Percentiles rank a stretch among this genome's conserved stretches.
These are phyloP conservation scores for Galeopterus variegatus DNA, from an alignment of 2,113 vertebrate species.

Conservation along the genomic window DNA sequence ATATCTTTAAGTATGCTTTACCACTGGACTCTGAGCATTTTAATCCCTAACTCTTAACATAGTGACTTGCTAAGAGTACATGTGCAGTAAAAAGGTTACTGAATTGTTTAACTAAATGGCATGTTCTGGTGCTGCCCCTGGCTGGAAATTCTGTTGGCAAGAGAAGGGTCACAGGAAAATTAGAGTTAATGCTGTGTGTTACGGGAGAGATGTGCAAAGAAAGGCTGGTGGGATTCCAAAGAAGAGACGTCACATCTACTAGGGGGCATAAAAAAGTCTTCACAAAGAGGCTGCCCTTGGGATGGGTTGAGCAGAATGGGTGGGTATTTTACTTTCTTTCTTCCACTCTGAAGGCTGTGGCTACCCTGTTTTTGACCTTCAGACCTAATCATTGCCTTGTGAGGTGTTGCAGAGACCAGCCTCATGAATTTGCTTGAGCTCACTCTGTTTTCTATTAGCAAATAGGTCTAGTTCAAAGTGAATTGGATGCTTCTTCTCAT, in stretches of 20 bases:
- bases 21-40: not conserved
- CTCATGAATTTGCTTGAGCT: not conserved
- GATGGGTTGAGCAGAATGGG: too few species aligned
- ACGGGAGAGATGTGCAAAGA: not conserved
- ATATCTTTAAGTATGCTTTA: not conserved
- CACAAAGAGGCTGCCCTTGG: not conserved
- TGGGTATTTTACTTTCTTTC: not conserved
- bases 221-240: not conserved
- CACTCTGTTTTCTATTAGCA: not conserved
- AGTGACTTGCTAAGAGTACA: accelerated
- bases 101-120: not conserved
- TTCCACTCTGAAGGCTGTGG: not conserved
- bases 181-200: not conserved
- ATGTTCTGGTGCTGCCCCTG: not conserved
- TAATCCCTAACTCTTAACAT: not conserved
- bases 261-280: not conserved
- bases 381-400: not conserved
- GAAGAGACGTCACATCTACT: not conserved
- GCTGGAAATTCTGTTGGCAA: not conserved
- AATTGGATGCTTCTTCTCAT: not conserved
- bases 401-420: not conserved
- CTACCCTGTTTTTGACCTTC: not conserved
- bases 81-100: not conserved
- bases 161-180: not conserved
- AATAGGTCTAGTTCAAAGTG: not conserved